phyloP scores from a whole-genome alignment of 2,888 invertebrate species.

The Tenthredo scrophulariae region DNA sequence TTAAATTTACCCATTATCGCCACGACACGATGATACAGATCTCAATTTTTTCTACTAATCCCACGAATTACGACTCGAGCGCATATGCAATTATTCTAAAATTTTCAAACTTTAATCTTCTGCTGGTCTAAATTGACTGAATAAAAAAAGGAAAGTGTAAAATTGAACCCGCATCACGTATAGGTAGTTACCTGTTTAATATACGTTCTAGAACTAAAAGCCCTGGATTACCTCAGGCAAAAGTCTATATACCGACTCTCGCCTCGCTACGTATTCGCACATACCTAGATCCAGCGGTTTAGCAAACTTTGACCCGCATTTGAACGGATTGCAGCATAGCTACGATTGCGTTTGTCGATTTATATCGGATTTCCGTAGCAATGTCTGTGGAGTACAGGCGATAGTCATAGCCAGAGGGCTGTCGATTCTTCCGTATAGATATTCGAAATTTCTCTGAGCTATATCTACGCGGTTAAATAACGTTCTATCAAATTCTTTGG shows the following conservation, averaged over 20 bases:
- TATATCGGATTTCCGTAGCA: constrained; percentile 11
- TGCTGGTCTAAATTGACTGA: background rate
- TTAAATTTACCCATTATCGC: background rate
- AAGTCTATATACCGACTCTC: background rate
- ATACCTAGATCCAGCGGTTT: background rate
- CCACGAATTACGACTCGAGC: background rate
- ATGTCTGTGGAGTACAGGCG: background rate
- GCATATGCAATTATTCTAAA: background rate
- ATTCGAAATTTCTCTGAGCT: background rate
- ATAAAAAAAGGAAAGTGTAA: too few relatives aligned
- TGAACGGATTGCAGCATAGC: constrained; percentile 8
- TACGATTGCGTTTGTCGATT: background rate
- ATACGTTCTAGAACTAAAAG: background rate
- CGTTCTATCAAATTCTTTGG: background rate
- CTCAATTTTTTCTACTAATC: background rate
- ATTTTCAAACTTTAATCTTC: background rate
- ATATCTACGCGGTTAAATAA: background rate
- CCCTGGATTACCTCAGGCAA: constrained; percentile 28
- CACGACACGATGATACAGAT: background rate
- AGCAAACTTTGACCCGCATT: constrained; percentile 2
- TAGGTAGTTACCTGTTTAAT: too few relatives aligned
- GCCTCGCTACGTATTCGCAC: background rate
- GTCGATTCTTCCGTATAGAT: background rate
- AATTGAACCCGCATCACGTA: constrained; percentile 3
- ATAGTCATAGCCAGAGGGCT: background rate